These are phyloP conservation scores for Dexiosoma caninum DNA, from an alignment of 2,888 invertebrate genomes.

Conservation along the genomic window DNA sequence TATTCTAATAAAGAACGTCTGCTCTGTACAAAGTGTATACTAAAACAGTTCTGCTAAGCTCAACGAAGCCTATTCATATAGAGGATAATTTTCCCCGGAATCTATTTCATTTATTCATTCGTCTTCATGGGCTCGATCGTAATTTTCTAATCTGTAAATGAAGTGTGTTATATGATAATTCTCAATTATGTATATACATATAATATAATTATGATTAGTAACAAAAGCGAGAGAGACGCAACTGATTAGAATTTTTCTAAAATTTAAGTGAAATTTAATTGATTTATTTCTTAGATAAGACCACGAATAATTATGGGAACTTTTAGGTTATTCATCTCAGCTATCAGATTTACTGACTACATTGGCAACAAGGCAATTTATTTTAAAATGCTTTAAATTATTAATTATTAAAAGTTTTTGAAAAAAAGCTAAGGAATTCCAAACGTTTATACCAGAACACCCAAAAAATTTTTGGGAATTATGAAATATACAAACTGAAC, in stretches of 20 bases:
- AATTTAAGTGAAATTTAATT: background rate
- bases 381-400: background rate
- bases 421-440: too few relatives aligned
- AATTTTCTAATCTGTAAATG: constrained; percentile 17
- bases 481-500: too few relatives aligned
- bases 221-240: background rate
- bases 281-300: constrained; percentile 29
- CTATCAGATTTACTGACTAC: background rate
- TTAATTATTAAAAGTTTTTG: background rate
- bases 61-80: constrained; percentile 31
- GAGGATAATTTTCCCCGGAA: constrained; percentile 4
- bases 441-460: too few relatives aligned
- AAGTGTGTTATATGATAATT: background rate
- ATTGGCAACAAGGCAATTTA: background rate
- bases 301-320: background rate
- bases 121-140: background rate
- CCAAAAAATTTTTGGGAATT: too few relatives aligned
- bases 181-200: background rate
- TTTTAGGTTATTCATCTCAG: background rate
- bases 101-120: constrained; percentile 13
- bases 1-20: constrained; percentile 28
- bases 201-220: background rate
- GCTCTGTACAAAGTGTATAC: constrained; percentile 55
- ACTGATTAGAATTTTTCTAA: background rate
- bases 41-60: constrained; percentile 22